These are phyloP conservation scores for Stratiolaelaps scimitus DNA, from an alignment of 1,140 invertebrate genomes.

Conservation along the genomic window DNA sequence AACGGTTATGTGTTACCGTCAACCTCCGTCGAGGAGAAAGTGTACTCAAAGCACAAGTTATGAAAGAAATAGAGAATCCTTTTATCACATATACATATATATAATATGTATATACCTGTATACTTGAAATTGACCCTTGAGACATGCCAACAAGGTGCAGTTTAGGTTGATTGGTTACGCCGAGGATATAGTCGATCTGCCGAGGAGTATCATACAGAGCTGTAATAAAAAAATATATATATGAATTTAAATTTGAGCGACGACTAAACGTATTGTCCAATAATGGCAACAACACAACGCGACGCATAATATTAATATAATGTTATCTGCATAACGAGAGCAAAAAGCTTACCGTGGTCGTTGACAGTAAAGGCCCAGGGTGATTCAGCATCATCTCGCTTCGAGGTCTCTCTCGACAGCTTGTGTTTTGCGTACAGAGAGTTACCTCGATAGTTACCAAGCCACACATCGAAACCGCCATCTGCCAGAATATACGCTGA, in stretches of 20 bases:
- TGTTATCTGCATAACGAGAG: too few relatives aligned
- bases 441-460: background rate
- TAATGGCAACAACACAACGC: background rate
- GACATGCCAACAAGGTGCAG: background rate
- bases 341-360: conserved; percentile 14
- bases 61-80: too few relatives aligned
- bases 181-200: conserved; percentile 3
- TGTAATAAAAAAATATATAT: conserved; percentile 2
- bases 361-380: background rate
- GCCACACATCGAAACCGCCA: conserved; percentile 15
- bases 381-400: background rate
- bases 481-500: background rate
- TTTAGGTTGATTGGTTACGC: background rate
- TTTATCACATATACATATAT: too few relatives aligned
- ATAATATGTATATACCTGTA: conserved; percentile 4
- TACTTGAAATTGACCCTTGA: background rate
- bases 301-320: too few relatives aligned
- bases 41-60: too few relatives aligned
- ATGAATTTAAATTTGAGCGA: too few relatives aligned
- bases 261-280: too few relatives aligned
- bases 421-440: background rate
- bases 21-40: too few relatives aligned
- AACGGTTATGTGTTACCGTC: too few relatives aligned
- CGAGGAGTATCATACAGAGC: conserved; percentile 2
- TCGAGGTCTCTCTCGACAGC: too few relatives aligned